A percentile compares a stretch with the other conserved stretches of the same genome.
Evolutionary conservation across 2,888 invertebrate species (phyloP).

Genomic region (Acleris literana): DNA sequence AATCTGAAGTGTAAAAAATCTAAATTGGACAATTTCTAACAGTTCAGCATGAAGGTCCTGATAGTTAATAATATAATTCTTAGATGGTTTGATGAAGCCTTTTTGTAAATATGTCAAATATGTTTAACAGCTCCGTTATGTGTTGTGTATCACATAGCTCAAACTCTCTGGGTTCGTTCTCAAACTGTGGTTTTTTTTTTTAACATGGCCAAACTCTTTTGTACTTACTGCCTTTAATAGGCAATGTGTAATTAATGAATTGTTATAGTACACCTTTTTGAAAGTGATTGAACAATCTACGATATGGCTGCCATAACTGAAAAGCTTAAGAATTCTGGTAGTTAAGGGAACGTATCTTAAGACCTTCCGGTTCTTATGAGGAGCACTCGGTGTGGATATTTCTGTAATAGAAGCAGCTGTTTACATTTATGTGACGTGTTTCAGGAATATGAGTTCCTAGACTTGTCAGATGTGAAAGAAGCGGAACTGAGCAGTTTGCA

Average conservation of each 20-base stretch:
- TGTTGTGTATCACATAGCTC: too few relatives aligned
- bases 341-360: conserved; percentile 36
- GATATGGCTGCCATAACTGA: conserved; percentile 19
- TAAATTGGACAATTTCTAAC: too few relatives aligned
- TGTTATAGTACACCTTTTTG: conserved; percentile 1
- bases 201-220: too few relatives aligned
- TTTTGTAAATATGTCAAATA: too few relatives aligned
- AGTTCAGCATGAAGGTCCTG: too few relatives aligned
- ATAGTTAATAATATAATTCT: too few relatives aligned
- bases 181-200: too few relatives aligned
- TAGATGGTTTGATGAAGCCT: too few relatives aligned
- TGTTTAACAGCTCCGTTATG: too few relatives aligned
- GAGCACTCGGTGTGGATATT: conserved; percentile 17
- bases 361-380: conserved; percentile 14
- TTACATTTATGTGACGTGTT: conserved; percentile 66
- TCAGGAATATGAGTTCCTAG: conserved; percentile 88
- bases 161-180: too few relatives aligned
- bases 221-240: background rate
- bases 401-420: conserved; percentile 39
- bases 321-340: conserved; percentile 29
- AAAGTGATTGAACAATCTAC: conserved; percentile 14
- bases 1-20: too few relatives aligned
- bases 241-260: background rate
- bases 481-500: conserved; percentile 86
- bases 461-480: conserved; percentile 88